Evolutionary conservation across 1,140 invertebrate genomes (phyloP).

Genomic region (Bombus picipes): DNA sequence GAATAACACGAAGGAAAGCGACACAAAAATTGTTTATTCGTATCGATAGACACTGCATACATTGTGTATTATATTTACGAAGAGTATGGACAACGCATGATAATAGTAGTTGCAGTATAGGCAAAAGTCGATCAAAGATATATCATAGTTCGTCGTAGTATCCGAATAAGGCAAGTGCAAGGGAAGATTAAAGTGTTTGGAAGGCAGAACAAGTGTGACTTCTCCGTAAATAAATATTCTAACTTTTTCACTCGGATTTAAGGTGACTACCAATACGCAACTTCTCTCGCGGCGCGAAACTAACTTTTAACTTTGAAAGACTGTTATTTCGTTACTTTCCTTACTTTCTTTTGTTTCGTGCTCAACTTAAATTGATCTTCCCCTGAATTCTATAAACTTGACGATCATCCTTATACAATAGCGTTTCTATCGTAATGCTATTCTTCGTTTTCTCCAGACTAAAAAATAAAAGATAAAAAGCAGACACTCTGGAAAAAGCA

Average conservation of each 20-base stretch:
- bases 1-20: too few species aligned
- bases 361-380: background rate
- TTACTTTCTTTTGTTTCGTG: background rate
- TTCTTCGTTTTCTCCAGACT: too few species aligned
- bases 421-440: background rate
- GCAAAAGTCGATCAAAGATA: too few species aligned
- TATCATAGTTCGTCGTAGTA: background rate
- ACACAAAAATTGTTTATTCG: too few species aligned
- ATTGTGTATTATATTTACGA: too few species aligned
- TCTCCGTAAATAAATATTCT: background rate
- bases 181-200: background rate
- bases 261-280: background rate
- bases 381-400: background rate
- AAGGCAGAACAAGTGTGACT: background rate
- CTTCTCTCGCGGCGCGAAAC: background rate
- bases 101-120: too few species aligned
- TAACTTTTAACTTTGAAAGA: background rate
- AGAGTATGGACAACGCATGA: too few species aligned
- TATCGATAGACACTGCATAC: too few species aligned
- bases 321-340: background rate
- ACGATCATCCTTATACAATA: background rate
- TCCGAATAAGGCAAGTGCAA: background rate
- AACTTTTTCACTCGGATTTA: background rate
- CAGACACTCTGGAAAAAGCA: too few species aligned
- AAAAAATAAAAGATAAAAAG: too few species aligned